Conservation (phyloP, 1,140 invertebrate species). For the Belonocnema kinseyi region DNA sequence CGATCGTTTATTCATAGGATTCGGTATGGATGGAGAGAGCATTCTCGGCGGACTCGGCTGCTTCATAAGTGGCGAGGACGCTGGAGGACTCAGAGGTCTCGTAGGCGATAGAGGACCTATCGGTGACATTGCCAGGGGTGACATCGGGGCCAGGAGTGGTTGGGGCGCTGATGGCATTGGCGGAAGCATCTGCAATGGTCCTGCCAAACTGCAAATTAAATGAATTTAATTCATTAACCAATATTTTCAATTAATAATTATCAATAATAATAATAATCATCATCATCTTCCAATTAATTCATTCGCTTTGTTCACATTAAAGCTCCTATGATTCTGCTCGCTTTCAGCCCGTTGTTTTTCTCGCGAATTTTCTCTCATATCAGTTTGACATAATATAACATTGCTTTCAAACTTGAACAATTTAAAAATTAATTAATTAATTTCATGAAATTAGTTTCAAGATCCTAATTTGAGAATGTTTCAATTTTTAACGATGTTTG, state of each 20-base stretch:
- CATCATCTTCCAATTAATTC: too few species aligned
- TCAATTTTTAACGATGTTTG: too few species aligned
- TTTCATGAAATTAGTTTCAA: too few species aligned
- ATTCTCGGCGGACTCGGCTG: slow-evolving; percentile 43
- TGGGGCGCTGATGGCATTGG: slow-evolving; percentile 59
- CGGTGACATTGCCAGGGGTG: slow-evolving; percentile 65
- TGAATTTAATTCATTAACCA: neutral
- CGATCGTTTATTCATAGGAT: slow-evolving; percentile 52
- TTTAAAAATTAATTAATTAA: too few species aligned
- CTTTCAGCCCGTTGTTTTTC: too few species aligned
- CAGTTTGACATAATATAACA: too few species aligned
- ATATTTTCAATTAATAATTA: neutral
- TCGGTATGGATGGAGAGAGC: slow-evolving; percentile 48
- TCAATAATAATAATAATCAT: too few species aligned
- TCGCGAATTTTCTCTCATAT: too few species aligned
- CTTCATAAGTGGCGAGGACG: slow-evolving; percentile 44
- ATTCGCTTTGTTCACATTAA: too few species aligned
- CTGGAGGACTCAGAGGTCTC: slow-evolving; percentile 52
- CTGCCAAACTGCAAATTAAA: slow-evolving; percentile 6
- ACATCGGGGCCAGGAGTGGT: slow-evolving; percentile 62
- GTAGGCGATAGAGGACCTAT: slow-evolving; percentile 56
- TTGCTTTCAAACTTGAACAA: too few species aligned
- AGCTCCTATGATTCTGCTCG: too few species aligned
- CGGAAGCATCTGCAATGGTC: slow-evolving; percentile 54
- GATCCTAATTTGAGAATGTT: too few species aligned